Evolutionary conservation across 2,888 invertebrate genomes (phyloP).

Genomic region (Sinodicranocentrus sp.): DNA sequence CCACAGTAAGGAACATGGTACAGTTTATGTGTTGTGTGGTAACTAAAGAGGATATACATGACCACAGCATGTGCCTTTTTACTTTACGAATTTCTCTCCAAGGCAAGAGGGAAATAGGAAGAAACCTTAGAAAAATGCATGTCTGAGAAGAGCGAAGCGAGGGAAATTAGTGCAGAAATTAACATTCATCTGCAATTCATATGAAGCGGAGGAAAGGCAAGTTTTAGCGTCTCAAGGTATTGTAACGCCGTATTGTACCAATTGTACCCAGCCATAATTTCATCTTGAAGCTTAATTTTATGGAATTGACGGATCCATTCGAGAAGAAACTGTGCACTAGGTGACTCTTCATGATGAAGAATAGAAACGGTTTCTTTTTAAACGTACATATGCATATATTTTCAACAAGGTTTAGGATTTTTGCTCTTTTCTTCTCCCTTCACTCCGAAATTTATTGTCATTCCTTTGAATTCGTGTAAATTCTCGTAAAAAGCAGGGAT

Average conservation of each 20-base stretch:
- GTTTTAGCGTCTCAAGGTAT: neutral
- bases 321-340: neutral
- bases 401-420: neutral
- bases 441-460: slow-evolving; percentile 44
- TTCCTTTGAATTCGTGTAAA: slow-evolving; percentile 48
- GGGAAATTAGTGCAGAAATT: slow-evolving; percentile 59
- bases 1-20: too few species aligned
- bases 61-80: too few species aligned
- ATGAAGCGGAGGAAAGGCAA: neutral
- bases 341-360: neutral
- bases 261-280: slow-evolving; percentile 34
- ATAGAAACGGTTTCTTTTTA: neutral
- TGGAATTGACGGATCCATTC: slow-evolving; percentile 30
- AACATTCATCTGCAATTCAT: slow-evolving; percentile 27
- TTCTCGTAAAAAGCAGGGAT: slow-evolving; percentile 26
- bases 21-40: too few species aligned
- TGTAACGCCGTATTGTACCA: slow-evolving; percentile 10
- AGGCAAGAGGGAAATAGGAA: too few species aligned
- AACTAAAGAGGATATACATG: too few species aligned
- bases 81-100: too few species aligned
- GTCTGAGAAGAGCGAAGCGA: neutral
- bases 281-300: slow-evolving; percentile 45
- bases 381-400: neutral
- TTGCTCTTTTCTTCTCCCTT: neutral
- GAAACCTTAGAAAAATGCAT: neutral